Conservation (phyloP, 2,797 vertebrate genomes). For the Falco peregrinus region DNA sequence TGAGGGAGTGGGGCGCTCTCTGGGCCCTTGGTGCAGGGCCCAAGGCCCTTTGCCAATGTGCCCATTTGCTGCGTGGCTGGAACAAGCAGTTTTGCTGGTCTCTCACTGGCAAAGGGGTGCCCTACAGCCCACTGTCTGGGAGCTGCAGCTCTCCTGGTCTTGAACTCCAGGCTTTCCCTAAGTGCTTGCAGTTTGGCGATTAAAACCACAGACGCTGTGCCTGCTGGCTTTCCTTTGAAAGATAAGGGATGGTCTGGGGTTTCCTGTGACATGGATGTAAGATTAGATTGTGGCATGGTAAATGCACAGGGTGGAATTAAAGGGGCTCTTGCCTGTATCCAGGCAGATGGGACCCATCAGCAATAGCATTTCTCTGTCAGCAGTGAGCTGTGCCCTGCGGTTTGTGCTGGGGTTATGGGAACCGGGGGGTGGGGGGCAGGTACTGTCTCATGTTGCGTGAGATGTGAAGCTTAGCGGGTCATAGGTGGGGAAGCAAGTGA, state of each 20-base stretch:
- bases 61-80: background rate
- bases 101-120: background rate
- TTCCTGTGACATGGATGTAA: constrained; percentile 67
- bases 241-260: constrained; percentile 50
- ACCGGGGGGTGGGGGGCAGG: background rate
- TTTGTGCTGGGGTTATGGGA: background rate
- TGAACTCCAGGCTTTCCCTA: constrained; percentile 50
- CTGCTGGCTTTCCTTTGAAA: constrained; percentile 32
- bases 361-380: background rate
- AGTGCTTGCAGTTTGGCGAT: background rate
- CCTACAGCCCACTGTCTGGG: background rate
- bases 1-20: background rate
- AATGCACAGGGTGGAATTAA: background rate
- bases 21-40: background rate
- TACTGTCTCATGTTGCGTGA: background rate
- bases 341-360: constrained; percentile 21
- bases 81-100: background rate
- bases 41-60: fast-evolving
- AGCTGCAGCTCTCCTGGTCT: background rate
- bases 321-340: background rate
- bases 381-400: background rate
- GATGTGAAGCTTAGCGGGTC: background rate
- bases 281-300: constrained; percentile 42
- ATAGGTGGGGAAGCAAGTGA: background rate
- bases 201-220: background rate